Conservation (phyloP, 2,113 vertebrate genomes). For the Trogon surrucura region DNA sequence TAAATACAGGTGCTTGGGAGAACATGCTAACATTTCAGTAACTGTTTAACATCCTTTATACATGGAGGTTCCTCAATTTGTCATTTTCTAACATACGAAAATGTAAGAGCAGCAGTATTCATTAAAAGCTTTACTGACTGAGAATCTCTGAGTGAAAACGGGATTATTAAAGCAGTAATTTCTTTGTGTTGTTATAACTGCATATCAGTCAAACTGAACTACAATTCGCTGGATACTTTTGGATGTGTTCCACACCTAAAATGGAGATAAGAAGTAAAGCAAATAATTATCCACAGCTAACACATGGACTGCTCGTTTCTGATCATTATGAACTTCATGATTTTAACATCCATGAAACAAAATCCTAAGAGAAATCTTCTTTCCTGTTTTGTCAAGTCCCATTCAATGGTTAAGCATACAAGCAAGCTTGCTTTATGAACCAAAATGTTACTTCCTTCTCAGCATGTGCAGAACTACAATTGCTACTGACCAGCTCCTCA, state of each 20-base stretch:
- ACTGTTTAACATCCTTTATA: not conserved
- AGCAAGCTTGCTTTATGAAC: not conserved
- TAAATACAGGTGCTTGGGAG: not conserved
- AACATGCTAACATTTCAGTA: not conserved
- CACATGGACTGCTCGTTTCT: not conserved
- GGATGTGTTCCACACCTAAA: not conserved
- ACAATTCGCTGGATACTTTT: not conserved
- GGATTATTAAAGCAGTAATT: not conserved
- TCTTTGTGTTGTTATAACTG: not conserved
- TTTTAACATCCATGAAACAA: not conserved
- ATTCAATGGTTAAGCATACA: not conserved
- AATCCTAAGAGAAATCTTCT: not conserved
- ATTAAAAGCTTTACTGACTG: not conserved
- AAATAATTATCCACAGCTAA: not conserved
- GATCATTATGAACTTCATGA: not conserved
- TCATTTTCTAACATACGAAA: not conserved
- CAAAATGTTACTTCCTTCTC: not conserved
- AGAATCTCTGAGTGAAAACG: not conserved
- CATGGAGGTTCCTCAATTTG: not conserved
- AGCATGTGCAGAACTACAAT: not conserved
- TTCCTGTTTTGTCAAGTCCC: not conserved
- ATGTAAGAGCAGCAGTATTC: fast-evolving
- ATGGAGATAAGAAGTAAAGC: not conserved
- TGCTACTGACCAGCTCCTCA: not conserved
- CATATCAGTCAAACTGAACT: not conserved